A percentile compares a stretch with the other conserved stretches of the same genome.
Evolutionary conservation across 2,113 vertebrate genomes (phyloP).

Genomic region (Dicrurus megarhynchus): DNA sequence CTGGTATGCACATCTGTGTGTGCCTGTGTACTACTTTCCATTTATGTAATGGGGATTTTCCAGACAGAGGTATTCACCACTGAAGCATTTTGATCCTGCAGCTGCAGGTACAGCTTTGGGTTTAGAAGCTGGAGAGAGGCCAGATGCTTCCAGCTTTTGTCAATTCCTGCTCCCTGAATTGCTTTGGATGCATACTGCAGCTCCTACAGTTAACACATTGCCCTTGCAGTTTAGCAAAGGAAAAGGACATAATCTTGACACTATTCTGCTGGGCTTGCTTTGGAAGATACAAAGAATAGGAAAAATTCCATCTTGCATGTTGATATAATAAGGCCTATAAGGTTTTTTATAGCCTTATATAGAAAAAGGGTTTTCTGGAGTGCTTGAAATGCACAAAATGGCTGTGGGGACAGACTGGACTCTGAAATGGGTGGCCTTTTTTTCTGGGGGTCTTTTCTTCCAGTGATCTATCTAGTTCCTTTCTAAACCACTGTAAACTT

Average conservation of each 20-base stretch:
- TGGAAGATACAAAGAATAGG: not conserved
- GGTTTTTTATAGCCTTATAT: not conserved
- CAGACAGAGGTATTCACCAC: not conserved
- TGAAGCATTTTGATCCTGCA: not conserved
- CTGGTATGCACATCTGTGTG: not conserved
- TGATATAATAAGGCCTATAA: not conserved
- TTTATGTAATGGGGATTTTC: not conserved
- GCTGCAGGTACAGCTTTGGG: not conserved
- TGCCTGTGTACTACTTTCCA: not conserved
- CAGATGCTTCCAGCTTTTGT: not conserved
- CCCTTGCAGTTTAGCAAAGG: not conserved
- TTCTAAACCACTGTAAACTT: not conserved
- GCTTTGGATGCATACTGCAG: not conserved
- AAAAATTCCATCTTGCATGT: not conserved
- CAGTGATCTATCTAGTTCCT: not conserved
- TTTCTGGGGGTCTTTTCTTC: not conserved
- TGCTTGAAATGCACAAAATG: not conserved
- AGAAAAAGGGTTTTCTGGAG: not conserved
- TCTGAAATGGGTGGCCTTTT: not conserved
- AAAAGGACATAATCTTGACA: not conserved
- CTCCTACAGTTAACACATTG: not conserved
- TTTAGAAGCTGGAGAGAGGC: not conserved
- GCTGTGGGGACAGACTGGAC: not conserved
- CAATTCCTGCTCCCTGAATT: not conserved
- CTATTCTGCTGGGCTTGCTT: not conserved